Evolutionary conservation across 2,113 vertebrate genomes (phyloP), one percentile per base, ranked within the genome.

Genomic region (Microcebus ravelobensis): DNA sequence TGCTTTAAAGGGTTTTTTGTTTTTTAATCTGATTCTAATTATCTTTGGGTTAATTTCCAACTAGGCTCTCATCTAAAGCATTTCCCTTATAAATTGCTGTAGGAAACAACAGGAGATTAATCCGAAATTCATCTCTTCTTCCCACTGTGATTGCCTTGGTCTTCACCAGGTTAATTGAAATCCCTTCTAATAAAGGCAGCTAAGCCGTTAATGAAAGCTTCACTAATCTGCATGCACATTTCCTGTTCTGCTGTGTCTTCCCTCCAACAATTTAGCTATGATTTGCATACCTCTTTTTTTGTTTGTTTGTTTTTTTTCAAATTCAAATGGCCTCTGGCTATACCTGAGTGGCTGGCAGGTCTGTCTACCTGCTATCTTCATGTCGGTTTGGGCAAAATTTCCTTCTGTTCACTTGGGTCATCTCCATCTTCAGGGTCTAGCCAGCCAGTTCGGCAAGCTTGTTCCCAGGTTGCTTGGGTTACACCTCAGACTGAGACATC

Each of bases 211-310:
- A 84, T 96, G 95, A 94, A 97, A 52, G 81, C 63, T 97, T 95
- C 89, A 90, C 77, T 94, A 96, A 94, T 96, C 93, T 97, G 70
- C 91, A 71, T 42, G 85, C 83, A 70, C 89, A 95, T 95, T 98
- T 98, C 97, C 96, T 98, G 92, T 98, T 96, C 88, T 97, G 95
- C 84, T 89, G 93, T 97, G 94, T 96, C 96, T 97, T 98, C 96
- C 94, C 88, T 97, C 34, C 13, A 55, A 85, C 59, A 81, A 95
- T 89, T 98, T 96, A 97, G 90, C 96, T 98, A 96, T 90, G 61
- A 98, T 98, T 98, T 98, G 91, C 77, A 96, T 97, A 96, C 86
- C 27, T 98, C 82, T 71, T 94, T 90, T 96, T 55, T 79, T 29
- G 61, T 63, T 63, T 63, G 61, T 83, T 15, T 9, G 10, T 23